Conservation (phyloP, 2,113 vertebrate species). For the Thalassoma bifasciatum region DNA sequence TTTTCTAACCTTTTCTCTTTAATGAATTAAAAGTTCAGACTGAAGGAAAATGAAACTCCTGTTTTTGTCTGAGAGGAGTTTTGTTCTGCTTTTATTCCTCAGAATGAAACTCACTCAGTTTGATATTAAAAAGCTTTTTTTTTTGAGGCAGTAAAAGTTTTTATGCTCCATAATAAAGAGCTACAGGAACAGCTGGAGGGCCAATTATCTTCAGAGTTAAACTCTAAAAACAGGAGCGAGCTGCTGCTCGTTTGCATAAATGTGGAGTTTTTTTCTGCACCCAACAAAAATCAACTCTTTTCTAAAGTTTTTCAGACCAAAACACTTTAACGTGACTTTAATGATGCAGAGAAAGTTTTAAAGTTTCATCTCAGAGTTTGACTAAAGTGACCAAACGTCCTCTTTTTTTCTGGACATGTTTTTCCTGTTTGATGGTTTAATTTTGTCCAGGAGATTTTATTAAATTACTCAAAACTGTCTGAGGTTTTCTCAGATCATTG, state of each 20-base stretch:
- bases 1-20: conserved; percentile 18
- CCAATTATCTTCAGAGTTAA: neutral
- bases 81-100: too few species aligned
- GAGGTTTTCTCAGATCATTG: too few species aligned
- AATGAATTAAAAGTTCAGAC: conserved; percentile 1
- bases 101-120: neutral
- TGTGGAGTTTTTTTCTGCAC: too few species aligned
- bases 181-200: conserved; percentile 1
- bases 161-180: neutral
- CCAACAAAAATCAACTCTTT: too few species aligned
- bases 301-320: neutral
- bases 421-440: too few species aligned
- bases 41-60: neutral
- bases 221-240: neutral
- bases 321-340: too few species aligned
- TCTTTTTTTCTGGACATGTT: too few species aligned
- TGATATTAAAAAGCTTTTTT: neutral
- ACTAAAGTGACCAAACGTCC: too few species aligned
- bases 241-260: neutral
- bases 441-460: too few species aligned
- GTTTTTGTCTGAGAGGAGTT: neutral
- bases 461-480: too few species aligned
- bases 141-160: neutral
- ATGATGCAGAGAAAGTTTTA: too few species aligned
- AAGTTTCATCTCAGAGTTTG: too few species aligned